Conservation (phyloP, 2,797 vertebrate species). For the Sebastes cheni region DNA sequence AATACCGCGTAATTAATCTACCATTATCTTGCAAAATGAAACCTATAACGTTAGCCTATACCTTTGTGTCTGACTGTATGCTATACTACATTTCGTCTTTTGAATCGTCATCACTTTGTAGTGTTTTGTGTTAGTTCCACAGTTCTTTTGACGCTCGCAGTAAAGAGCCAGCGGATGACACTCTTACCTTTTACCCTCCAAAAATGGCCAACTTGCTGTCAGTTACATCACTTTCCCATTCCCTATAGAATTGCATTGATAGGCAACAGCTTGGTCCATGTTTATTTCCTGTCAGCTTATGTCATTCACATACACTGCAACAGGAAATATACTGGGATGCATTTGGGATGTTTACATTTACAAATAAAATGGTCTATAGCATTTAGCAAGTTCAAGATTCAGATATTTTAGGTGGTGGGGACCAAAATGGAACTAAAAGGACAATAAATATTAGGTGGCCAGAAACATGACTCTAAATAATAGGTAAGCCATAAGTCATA, state of each 20-base stretch:
- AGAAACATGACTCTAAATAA: background rate
- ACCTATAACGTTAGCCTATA: too few species aligned
- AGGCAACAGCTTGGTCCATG: background rate
- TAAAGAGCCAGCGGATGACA: background rate
- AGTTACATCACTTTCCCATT: background rate
- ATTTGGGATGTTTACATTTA: background rate
- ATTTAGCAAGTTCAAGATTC: background rate
- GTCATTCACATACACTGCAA: background rate
- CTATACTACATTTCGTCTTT: too few species aligned
- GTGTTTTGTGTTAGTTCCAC: background rate
- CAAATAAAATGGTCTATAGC: background rate
- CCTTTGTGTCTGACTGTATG: too few species aligned
- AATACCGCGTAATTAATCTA: too few species aligned
- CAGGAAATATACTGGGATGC: background rate
- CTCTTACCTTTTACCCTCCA: background rate
- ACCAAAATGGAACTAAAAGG: background rate
- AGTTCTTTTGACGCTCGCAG: background rate
- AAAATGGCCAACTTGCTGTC: background rate
- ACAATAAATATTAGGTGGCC: background rate
- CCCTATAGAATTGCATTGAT: too few species aligned
- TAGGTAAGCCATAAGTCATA: background rate
- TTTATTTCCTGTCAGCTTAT: background rate
- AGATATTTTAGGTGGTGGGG: background rate
- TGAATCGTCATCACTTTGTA: too few species aligned
- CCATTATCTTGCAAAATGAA: too few species aligned